Conservation (phyloP, 1,140 invertebrate species). For the Telenomus remus region DNA sequence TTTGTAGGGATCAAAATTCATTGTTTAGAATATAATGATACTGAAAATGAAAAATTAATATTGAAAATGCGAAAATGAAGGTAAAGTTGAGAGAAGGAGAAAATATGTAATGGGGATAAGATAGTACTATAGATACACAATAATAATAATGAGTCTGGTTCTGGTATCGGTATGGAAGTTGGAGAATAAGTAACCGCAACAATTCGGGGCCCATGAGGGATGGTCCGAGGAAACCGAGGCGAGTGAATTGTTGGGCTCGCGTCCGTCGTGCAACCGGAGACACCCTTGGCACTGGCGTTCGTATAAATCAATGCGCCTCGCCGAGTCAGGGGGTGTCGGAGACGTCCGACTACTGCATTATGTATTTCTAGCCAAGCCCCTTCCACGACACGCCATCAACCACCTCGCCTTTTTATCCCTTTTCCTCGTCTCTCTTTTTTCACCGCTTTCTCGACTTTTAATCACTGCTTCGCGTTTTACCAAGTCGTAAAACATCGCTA, state of each 20-base stretch:
- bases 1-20: no score
- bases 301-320: constrained; percentile 73
- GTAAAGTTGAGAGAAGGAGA: no score
- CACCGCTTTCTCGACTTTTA: constrained; percentile 49
- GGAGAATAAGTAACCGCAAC: constrained; percentile 70
- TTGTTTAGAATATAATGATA: neutral
- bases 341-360: constrained; percentile 76
- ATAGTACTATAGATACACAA: neutral
- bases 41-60: neutral
- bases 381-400: constrained; percentile 42
- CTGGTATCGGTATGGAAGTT: constrained; percentile 40
- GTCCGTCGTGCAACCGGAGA: constrained; percentile 68
- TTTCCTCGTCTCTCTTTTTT: constrained; percentile 24
- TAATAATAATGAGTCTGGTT: neutral
- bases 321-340: constrained; percentile 71
- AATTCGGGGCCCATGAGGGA: constrained; percentile 70
- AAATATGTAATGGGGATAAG: no score
- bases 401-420: constrained; percentile 46
- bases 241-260: constrained; percentile 75
- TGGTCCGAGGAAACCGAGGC: constrained; percentile 71
- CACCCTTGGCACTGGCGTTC: constrained; percentile 66
- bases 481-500: constrained; percentile 51
- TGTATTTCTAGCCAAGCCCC: constrained; percentile 70
- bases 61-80: neutral
- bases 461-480: constrained; percentile 42